Percentiles rank a stretch among this genome's conserved stretches.
These are phyloP conservation scores for Tetraneura akinire DNA, from an alignment of 1,140 invertebrate genomes.

Conservation along the genomic window DNA sequence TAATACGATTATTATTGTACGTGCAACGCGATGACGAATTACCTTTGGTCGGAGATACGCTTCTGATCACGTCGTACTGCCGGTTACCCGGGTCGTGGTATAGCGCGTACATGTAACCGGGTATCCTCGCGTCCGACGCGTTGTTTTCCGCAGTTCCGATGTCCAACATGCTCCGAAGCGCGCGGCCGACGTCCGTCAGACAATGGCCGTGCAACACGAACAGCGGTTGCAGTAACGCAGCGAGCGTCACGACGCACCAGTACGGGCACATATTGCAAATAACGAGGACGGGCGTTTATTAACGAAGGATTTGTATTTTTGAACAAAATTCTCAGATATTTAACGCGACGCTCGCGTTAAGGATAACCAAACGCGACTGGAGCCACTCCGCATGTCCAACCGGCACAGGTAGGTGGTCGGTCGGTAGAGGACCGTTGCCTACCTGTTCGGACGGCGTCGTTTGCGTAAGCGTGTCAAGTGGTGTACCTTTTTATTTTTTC, in stretches of 20 bases:
- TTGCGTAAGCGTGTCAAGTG: conserved; percentile 48
- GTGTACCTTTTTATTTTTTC: conserved; percentile 32
- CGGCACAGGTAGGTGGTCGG: background rate
- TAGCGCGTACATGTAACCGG: conserved; percentile 26
- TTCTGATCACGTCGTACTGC: conserved; percentile 36
- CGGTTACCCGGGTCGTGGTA: background rate
- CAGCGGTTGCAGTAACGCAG: background rate
- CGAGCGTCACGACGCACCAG: background rate
- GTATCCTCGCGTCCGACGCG: background rate
- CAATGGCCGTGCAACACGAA: background rate
- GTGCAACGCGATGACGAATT: too few relatives aligned
- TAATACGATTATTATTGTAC: too few relatives aligned
- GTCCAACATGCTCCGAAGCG: background rate
- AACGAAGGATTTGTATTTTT: too few relatives aligned
- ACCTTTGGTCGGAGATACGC: conserved; percentile 10
- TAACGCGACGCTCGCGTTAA: conserved; percentile 28
- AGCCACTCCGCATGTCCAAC: background rate
- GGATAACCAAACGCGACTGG: conserved; percentile 31
- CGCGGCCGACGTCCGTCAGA: background rate
- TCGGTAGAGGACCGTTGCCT: background rate
- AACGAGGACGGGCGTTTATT: too few relatives aligned
- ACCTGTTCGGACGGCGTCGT: conserved; percentile 33
- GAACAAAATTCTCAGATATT: too few relatives aligned
- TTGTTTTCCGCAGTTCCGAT: background rate
- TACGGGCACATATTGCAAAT: background rate